These are phyloP conservation scores for Lonchura striata DNA, from an alignment of 2,113 vertebrate species.

Conservation along the genomic window DNA sequence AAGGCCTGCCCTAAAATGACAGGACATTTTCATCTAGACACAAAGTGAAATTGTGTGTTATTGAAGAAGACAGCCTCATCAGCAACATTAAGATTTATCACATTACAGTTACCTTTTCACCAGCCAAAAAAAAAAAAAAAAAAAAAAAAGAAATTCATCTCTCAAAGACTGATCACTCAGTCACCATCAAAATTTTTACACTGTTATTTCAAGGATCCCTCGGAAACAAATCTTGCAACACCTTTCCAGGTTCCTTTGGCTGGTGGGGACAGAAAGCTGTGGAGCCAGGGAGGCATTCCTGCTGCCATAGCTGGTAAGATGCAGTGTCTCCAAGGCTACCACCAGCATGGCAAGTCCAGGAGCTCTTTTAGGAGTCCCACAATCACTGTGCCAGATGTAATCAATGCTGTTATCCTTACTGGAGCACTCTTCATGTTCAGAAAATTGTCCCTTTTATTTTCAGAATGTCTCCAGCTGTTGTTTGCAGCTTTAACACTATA, in stretches of 20 bases:
- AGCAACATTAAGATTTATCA: not conserved
- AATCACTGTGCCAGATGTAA: not conserved
- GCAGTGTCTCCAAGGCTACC: rapidly evolving
- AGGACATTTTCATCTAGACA: not conserved
- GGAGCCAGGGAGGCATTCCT: not conserved
- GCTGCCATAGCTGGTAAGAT: not conserved
- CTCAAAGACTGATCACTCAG: not conserved
- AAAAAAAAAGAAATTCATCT: not conserved
- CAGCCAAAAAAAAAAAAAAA: no score
- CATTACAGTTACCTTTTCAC: not conserved
- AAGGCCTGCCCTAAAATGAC: not conserved
- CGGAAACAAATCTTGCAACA: not conserved
- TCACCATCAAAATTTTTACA: not conserved
- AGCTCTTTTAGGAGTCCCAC: not conserved
- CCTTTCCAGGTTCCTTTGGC: not conserved
- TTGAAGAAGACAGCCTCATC: not conserved
- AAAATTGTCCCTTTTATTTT: not conserved
- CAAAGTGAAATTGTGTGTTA: not conserved
- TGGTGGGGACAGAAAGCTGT: rapidly evolving
- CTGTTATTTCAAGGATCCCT: not conserved
- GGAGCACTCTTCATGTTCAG: not conserved
- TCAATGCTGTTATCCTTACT: rapidly evolving
- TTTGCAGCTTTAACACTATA: not conserved
- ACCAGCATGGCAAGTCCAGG: not conserved
- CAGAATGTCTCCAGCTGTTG: not conserved